Base-by-base conservation (phyloP, 2,113 vertebrate genomes). In the Pycnonotus jocosus region DNA sequence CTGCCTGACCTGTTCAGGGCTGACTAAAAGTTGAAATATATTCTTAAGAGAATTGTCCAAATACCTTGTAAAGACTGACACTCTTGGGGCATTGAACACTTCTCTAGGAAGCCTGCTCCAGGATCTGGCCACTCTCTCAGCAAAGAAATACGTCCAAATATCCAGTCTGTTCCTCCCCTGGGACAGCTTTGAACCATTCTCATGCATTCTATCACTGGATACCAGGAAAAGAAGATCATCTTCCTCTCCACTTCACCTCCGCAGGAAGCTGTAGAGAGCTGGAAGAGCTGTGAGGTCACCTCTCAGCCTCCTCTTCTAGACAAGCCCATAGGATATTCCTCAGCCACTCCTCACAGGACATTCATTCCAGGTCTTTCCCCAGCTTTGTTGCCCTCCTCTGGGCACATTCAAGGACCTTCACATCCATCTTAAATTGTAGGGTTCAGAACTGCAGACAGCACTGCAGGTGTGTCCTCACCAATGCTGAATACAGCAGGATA, bases 81-180 rank as follows among this genome's bases (percentile, higher is more conserved):
- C 17, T 14, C 6, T 5, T 58, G 10, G 1, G 5, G 1, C 30
- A 73, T 37, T 0, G 0, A 50, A 8, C 8, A 24, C 9, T 16
- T 68, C 35, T 65, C 15, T 12, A 40, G 25, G 5, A 80, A 51
- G 11, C 16, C 8, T 71, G 14, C 56, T 51, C 1, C 23, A 17
- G 13, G 12, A 14, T 56, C 74, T 70, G 22, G 11, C 6, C 14
- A 40, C 10, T 3, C 13, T 33, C 33, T 45, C 3, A 6, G 45
- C 11, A 54, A 64, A 65, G 1, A 50, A 83, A 37, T 56, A 7
- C 0, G 62, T 90, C 38, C 10, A 57, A 8, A 62, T 20, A 11
- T 53, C 30, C 31, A 42, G 5, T 51, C 8, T 77, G 12, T 47
- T 42, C 27, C 4, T 60, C 10, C 7, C 8, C 27, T 54, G 19